Percentiles rank a stretch among this genome's conserved stretches.
Evolutionary conservation across 1,140 invertebrate species (phyloP).

Genomic region (Bursaphelenchus mucronatus): DNA sequence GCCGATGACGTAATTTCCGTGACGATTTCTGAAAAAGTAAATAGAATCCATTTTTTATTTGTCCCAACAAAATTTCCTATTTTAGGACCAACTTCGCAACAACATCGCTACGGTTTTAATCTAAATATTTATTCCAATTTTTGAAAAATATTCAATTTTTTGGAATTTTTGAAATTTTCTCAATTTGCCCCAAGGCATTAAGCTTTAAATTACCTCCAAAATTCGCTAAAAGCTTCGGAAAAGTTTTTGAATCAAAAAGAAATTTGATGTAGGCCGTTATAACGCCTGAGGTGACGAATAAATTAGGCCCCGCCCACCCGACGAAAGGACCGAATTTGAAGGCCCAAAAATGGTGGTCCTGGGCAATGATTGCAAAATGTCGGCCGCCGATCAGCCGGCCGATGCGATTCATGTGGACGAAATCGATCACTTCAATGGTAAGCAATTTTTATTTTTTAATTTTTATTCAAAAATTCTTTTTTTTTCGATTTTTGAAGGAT

Average conservation of each 20-base stretch:
- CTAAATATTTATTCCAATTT: too few relatives aligned
- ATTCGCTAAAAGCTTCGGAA: not conserved
- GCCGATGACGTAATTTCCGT: too few relatives aligned
- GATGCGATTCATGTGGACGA: slow-evolving; percentile 50
- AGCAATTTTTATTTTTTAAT: slow-evolving; percentile 18
- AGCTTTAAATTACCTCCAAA: not conserved
- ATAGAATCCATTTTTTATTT: too few relatives aligned
- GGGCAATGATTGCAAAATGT: slow-evolving; percentile 35
- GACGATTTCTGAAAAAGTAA: too few relatives aligned
- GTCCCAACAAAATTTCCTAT: too few relatives aligned
- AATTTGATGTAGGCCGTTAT: slow-evolving; percentile 5
- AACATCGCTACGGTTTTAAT: too few relatives aligned
- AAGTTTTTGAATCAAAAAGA: not conserved
- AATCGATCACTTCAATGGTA: slow-evolving; percentile 46
- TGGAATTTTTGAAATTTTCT: not conserved
- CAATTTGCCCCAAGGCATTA: not conserved
- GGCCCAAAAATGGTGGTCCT: slow-evolving; percentile 39
- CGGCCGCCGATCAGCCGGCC: slow-evolving; percentile 33
- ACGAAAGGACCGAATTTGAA: slow-evolving; percentile 27
- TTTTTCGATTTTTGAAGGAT: slow-evolving; percentile 11
- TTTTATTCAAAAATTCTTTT: too few relatives aligned
- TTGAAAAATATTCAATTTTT: too few relatives aligned
- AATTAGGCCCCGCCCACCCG: slow-evolving; percentile 2
- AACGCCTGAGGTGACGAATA: not conserved
- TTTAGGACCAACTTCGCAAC: too few relatives aligned